phyloP scores from a whole-genome alignment of 2,797 vertebrate genomes.

The Thamnophis elegans region DNA sequence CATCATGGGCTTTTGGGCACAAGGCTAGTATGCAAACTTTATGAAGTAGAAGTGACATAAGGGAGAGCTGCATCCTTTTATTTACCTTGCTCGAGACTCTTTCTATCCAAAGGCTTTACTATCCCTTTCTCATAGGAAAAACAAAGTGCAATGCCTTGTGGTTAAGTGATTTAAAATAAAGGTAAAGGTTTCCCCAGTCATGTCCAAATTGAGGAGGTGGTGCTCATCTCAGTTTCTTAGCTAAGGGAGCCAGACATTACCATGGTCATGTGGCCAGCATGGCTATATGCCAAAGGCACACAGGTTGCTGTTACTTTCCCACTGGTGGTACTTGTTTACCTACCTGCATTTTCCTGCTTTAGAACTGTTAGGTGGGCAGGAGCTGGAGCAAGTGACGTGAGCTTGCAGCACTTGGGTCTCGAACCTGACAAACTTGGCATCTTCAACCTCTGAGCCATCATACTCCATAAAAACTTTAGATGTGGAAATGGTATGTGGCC shows the following conservation, averaged over 20 bases:
- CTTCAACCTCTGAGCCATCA: neutral
- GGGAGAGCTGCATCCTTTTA: neutral
- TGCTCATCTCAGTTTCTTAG: neutral
- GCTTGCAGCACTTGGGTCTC: neutral
- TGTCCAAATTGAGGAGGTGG: neutral
- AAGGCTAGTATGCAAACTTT: neutral
- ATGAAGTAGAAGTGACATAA: conserved; percentile 1
- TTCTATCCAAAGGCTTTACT: neutral
- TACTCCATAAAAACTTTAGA: neutral
- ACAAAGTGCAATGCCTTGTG: neutral
- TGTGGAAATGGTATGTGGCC: neutral
- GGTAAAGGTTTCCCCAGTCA: neutral
- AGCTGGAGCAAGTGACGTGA: neutral
- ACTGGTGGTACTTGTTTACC: neutral
- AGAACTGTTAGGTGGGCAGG: neutral
- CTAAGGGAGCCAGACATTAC: neutral
- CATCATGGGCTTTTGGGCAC: neutral
- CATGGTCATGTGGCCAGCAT: neutral
- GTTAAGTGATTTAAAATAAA: neutral
- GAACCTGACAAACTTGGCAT: neutral
- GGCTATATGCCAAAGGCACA: neutral
- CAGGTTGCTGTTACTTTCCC: neutral
- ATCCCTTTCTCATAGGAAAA: neutral
- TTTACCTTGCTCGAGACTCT: neutral
- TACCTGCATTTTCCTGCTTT: neutral